Evolutionary conservation across 2,113 vertebrate species (phyloP).

Genomic region (Carassius gibelio): DNA sequence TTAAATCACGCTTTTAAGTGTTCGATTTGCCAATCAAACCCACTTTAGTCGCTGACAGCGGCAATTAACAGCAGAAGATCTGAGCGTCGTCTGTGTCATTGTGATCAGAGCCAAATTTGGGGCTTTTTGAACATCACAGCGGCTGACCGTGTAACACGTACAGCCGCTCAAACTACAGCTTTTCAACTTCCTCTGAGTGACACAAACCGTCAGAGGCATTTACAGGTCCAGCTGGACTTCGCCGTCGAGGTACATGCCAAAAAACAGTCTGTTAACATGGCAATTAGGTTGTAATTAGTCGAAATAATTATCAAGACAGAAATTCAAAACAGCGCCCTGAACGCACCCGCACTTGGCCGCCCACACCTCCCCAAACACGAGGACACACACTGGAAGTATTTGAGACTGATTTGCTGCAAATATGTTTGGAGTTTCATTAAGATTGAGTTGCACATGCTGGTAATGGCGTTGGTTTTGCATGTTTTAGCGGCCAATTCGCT

Average conservation of each 20-base stretch:
- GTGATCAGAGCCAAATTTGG: background rate
- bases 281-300: conserved; percentile 40
- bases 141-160: background rate
- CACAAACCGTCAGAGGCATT: conserved; percentile 14
- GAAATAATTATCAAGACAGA: conserved; percentile 31
- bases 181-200: conserved; percentile 18
- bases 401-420: background rate
- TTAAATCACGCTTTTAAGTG: conserved; percentile 32
- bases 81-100: background rate
- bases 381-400: conserved; percentile 7
- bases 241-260: background rate
- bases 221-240: conserved; percentile 17
- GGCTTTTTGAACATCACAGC: background rate
- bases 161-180: background rate
- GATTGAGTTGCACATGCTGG: background rate
- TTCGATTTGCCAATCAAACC: conserved; percentile 24
- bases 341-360: background rate
- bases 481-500: conserved; percentile 1
- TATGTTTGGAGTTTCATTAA: conserved; percentile 3
- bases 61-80: conserved; percentile 1
- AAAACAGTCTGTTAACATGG: conserved; percentile 15
- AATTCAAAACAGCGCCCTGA: conserved; percentile 13
- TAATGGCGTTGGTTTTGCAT: background rate
- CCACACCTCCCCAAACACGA: background rate
- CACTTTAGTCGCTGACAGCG: background rate